Percentiles rank a stretch among this genome's conserved stretches.
Conservation (phyloP, 2,888 invertebrate genomes). For the Heteropelma amictum region DNA sequence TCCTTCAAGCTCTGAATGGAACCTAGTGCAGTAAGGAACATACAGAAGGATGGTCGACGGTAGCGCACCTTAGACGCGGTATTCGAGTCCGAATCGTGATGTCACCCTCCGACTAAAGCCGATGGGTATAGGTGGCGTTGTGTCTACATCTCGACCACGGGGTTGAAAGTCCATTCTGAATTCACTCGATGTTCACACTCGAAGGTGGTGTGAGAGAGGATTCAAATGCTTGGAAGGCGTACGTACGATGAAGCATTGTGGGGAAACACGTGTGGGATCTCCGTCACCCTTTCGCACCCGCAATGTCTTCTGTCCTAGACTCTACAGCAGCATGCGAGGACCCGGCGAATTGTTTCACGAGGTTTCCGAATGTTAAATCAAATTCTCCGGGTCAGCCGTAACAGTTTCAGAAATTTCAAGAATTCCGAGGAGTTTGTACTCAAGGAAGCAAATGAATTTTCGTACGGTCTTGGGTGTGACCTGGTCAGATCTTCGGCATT, state of each 20-base stretch:
- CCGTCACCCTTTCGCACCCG: neutral
- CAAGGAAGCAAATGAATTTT: constrained; percentile 6
- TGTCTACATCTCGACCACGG: neutral
- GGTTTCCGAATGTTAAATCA: constrained; percentile 43
- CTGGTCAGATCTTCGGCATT: neutral
- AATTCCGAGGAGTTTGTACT: constrained; percentile 59
- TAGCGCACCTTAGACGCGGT: constrained; percentile 14
- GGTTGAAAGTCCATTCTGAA: constrained; percentile 30
- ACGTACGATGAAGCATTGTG: too few species aligned
- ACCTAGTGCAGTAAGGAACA: constrained; percentile 1
- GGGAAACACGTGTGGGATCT: constrained; percentile 16
- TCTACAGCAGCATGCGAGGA: neutral
- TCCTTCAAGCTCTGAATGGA: too few species aligned
- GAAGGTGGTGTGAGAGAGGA: neutral
- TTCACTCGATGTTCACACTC: constrained; percentile 38
- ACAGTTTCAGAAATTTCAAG: constrained; percentile 68
- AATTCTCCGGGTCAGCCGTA: constrained; percentile 65
- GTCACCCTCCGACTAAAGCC: neutral
- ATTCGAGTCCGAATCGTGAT: constrained; percentile 3
- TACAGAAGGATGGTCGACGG: neutral
- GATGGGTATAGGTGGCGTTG: neutral
- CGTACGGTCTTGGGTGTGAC: constrained; percentile 10
- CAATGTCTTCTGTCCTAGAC: neutral
- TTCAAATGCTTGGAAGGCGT: neutral
- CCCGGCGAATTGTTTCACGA: constrained; percentile 45